Evolutionary conservation across 1,140 invertebrate species (phyloP).

Genomic region (Mycetomoellerius zeteki): DNA sequence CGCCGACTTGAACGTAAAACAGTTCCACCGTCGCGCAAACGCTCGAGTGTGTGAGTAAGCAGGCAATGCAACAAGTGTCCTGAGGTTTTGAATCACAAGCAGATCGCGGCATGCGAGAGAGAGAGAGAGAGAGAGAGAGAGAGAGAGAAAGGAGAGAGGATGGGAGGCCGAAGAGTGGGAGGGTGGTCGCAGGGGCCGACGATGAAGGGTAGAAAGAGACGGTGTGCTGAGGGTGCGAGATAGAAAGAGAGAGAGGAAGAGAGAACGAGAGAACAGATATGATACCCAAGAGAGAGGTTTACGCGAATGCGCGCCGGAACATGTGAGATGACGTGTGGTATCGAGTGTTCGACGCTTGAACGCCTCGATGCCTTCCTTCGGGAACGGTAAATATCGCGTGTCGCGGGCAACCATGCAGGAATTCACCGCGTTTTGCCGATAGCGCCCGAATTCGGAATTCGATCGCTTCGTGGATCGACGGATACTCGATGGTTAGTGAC

Average conservation of each 20-base stretch:
- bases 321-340: constrained; percentile 85
- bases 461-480: constrained; percentile 44
- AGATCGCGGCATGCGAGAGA: constrained; percentile 83
- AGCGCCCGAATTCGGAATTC: constrained; percentile 63
- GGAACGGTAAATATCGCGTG: constrained; percentile 79
- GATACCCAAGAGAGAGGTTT: constrained; percentile 83
- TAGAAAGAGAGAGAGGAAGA: constrained; percentile 43
- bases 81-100: constrained; percentile 88
- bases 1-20: constrained; percentile 81
- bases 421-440: constrained; percentile 67
- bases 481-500: constrained; percentile 13
- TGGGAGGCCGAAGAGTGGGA: constrained; percentile 65
- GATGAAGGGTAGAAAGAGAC: constrained; percentile 70
- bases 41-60: constrained; percentile 81
- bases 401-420: constrained; percentile 70
- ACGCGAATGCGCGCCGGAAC: constrained; percentile 82
- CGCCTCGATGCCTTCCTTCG: constrained; percentile 79
- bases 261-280: constrained; percentile 75
- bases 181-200: constrained; percentile 64
- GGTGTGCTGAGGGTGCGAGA: constrained; percentile 60
- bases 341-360: constrained; percentile 83
- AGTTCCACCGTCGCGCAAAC: constrained; percentile 65
- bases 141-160: constrained; percentile 72
- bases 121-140: constrained; percentile 71
- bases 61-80: constrained; percentile 87